These are phyloP conservation scores for Ivindomyrus marchei DNA, from an alignment of 2,113 vertebrate genomes.

Conservation along the genomic window DNA sequence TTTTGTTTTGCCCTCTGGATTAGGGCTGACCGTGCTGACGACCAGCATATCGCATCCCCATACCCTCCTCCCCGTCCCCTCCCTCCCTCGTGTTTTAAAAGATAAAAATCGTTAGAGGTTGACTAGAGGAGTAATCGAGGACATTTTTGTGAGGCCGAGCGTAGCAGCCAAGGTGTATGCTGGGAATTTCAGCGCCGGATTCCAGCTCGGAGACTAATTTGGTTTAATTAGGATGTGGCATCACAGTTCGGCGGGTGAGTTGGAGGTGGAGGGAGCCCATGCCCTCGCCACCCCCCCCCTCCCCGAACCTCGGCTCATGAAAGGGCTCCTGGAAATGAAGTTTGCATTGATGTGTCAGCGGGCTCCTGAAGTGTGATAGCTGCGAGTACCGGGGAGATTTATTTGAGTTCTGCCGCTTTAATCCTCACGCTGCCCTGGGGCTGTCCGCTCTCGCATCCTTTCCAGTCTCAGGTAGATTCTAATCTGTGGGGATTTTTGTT, in stretches of 20 bases:
- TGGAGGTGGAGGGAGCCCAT: not conserved
- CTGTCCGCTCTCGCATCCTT: constrained; percentile 32
- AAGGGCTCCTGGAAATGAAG: constrained; percentile 52
- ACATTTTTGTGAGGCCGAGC: constrained; percentile 44
- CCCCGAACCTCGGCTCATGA: constrained; percentile 49
- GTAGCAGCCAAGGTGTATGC: constrained; percentile 38
- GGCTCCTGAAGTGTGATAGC: constrained; percentile 47
- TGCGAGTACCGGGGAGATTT: constrained; percentile 39
- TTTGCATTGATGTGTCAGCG: constrained; percentile 58
- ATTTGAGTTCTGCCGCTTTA: constrained; percentile 48
- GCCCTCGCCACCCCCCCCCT: not conserved
- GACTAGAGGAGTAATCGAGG: constrained; percentile 58
- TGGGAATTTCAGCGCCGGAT: constrained; percentile 23
- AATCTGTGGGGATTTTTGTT: constrained; percentile 47
- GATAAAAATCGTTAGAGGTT: constrained; percentile 50
- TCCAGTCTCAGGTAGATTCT: constrained; percentile 47
- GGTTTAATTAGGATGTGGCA: constrained; percentile 37
- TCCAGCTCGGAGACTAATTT: constrained; percentile 27
- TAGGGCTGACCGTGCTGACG: constrained; percentile 25
- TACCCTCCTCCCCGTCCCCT: constrained; percentile 20
- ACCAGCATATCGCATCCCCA: constrained; percentile 16
- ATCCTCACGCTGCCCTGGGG: constrained; percentile 56
- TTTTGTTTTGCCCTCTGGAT: constrained; percentile 40
- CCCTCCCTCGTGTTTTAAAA: constrained; percentile 24
- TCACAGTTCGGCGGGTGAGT: not conserved